Base-by-base conservation (phyloP, 1,140 invertebrate species). In the Dufourea novaeangliae region DNA sequence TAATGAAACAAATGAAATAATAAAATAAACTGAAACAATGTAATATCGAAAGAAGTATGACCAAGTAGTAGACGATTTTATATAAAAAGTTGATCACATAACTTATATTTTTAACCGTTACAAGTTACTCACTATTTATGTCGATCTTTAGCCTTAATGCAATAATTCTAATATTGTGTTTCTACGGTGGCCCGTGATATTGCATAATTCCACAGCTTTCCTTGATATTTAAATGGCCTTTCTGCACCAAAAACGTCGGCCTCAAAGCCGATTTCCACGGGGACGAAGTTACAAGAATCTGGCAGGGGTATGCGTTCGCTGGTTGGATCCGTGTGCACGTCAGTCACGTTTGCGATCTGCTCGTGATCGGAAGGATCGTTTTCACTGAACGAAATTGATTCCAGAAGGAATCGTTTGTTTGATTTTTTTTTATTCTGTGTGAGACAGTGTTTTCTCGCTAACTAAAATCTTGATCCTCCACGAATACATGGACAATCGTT, bases 191-290 rank as follows among this genome's bases (percentile, higher is more conserved):
- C 22, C 5, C 10, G 25, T 1, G 7, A 1, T 67, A 11, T 34
- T 20, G 6, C n/a, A 7, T 20, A 39, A 46, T 61, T 59, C 14
- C 22, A 52, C 14, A 25, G 22, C 29, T 34, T 22, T 25, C 29
- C 29, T 39, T 27, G n/a, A 29, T 7, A 22, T 29, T 0, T 12
- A 11, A 12, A 34, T 25, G 17, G 8, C 29, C 46, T 66, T 57
- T 64, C 27, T 32, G 8, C 39, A 20, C 4, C 32, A 57, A 70
- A 78, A n/a, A 50, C 14, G 27, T 20, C 20, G 22, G 11, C 96
- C 69, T 46, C 50, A 77, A 76, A 54, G 57, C 44, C 59, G 67
- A 75, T 62, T 79, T 63, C 61, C 56, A 62, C 54, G 32, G 62
- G 46, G 63, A 61, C 59, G 66, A 25, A 27, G 64, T 50, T 64